Base-by-base conservation (phyloP, 2,797 vertebrate genomes). In the Taeniopygia guttata region DNA sequence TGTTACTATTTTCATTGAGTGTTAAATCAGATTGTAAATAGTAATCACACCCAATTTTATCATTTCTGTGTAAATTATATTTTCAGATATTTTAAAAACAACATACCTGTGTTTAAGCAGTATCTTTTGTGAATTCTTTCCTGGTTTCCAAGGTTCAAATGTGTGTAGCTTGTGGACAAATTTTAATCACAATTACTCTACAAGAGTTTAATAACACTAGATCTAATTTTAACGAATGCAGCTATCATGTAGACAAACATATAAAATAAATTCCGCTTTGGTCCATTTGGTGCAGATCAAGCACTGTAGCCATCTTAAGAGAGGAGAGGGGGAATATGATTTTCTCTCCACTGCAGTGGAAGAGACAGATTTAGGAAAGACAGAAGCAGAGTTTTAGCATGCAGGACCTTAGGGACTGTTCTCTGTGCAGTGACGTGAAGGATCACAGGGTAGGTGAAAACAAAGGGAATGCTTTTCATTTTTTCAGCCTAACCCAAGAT, bases 131-230 rank as follows among this genome's bases (percentile, higher is more conserved):
- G 38, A 83, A 81, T 87, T 87, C 32, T 86, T 77, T 90, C 82
- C 86, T 90, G 38, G 43, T 85, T 93, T 62, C 46, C 67, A 72
- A 80, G 29, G 26, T 83, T 92, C 56, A 80, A 83, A 75, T 95
- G 12, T 67, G 18, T 64, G n/a, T 77, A 77, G 73, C 51, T 94
- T 7, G 7, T 92, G 81, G 73, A 80, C 27, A 89, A n/a, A 89
- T 92, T 94, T 91, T 84, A 89, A 84, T 92, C 69, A 93, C 69
- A 90, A 78, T 92, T 96, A 77, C 84, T 79, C 91, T 93, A 79
- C 67, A 87, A 77, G 80, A 93, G 58, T 85, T 93, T 91, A 91
- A 90, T 91, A 88, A 78, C 59, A 76, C 29, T 66, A 62, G 69
- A 86, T 72, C 79, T 86, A 46, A 86, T 88, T 96, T 91, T 90